Evolutionary conservation across 2,888 invertebrate species (phyloP), one percentile per base, ranked within the genome.

Genomic region (Blastobasis lacticolella): DNA sequence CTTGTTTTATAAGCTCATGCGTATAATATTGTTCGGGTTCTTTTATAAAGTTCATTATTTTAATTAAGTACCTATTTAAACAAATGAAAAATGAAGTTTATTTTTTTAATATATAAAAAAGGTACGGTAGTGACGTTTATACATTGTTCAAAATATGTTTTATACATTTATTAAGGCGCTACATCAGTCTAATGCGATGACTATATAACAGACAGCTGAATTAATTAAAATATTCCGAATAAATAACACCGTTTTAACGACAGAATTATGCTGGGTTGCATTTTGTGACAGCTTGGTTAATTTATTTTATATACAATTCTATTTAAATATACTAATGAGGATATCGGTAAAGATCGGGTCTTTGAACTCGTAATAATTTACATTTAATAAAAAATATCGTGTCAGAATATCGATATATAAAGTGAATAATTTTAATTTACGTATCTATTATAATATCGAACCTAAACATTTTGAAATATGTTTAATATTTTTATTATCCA

Each of bases 171-270:
- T 69, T 74, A 76, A 75, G 74, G 73, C 74, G 76, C 75, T 78
- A 76, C 67, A 70, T 82, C 83, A 85, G 83, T 85, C 84, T 80
- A 81, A 79, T 72, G 75, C 73, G 71, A 74, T 80, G 81, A 83
- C 80, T 78, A 23, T 23, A 23, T 23, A 42, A 42, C 10, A 75
- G 75, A 75, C 70, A 73, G 74, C 73, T 63, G 58, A 57, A 49
- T 52, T 51, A 66, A 58, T 64, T 61, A 61, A 63, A 55, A 54
- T 51, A 50, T 56, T 53, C 51, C 58, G 60, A 63, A 61, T 57
- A 63, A 66, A 65, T 66, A 63, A 51, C 51, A 50, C 42, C 36
- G 43, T 49, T 49, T 45, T 52, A 50, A 48, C 52, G 49, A 54
- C 48, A 49, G 53, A 53, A 59, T 59, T 54, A 59, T 60, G 58